These are phyloP conservation scores for Pedetes capensis DNA, from an alignment of 2,113 vertebrate species.

Conservation along the genomic window DNA sequence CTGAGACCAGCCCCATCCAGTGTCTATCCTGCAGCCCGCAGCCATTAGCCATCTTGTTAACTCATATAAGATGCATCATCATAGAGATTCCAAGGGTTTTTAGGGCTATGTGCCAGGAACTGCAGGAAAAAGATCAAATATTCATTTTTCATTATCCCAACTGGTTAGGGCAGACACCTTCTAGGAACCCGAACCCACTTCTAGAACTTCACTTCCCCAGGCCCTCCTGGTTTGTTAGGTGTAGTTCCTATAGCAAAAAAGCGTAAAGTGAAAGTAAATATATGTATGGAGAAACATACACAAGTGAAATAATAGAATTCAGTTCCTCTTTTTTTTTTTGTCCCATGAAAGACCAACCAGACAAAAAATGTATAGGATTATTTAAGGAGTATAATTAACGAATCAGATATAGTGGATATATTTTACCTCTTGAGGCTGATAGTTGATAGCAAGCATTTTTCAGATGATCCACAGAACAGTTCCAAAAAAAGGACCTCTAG, in stretches of 20 bases:
- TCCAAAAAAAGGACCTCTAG: background rate
- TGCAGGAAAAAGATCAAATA: background rate
- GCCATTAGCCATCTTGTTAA: background rate
- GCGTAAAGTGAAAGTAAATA: background rate
- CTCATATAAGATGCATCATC: background rate
- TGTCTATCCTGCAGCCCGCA: background rate
- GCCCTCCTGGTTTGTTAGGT: background rate
- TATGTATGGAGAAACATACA: background rate
- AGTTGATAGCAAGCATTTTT: background rate
- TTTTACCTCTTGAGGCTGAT: background rate
- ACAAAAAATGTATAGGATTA: background rate
- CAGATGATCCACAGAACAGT: background rate
- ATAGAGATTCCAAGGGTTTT: background rate
- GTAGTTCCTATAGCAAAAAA: background rate
- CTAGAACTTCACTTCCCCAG: background rate
- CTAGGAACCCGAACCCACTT: background rate
- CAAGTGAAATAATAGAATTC: background rate
- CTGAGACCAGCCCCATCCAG: accelerated
- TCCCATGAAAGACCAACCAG: background rate
- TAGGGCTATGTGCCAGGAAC: background rate
- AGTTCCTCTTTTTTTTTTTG: background rate
- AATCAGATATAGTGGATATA: background rate
- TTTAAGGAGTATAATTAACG: background rate
- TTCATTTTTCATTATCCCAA: background rate
- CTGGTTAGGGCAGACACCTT: background rate